phyloP scores from a whole-genome alignment of 92 coral and sea anemone species.

The Parazoanthus darwini region DNA sequence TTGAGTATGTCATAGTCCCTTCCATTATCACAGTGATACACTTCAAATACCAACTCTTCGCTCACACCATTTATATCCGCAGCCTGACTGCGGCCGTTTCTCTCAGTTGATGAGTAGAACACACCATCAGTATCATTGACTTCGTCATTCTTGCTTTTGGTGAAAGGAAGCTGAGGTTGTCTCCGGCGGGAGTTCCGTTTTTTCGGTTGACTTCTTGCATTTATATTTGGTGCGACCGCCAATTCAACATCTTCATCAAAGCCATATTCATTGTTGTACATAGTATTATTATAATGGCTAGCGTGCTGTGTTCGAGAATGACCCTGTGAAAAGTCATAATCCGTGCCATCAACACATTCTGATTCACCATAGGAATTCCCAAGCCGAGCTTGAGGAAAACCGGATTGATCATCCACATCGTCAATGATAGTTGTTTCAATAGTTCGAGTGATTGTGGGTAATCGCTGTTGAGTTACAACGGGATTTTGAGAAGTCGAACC shows the following conservation, averaged over 20 bases:
- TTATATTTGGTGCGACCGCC: neutral
- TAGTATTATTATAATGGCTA: neutral
- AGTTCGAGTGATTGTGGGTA: slow-evolving; percentile 22
- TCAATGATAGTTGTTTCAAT: slow-evolving; percentile 24
- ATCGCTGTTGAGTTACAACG: neutral
- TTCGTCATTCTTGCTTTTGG: neutral
- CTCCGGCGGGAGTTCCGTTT: neutral
- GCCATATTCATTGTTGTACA: slow-evolving; percentile 27
- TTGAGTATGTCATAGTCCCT: slow-evolving; percentile 70
- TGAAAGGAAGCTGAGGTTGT: neutral
- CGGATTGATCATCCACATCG: neutral
- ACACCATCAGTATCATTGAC: neutral
- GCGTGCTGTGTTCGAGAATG: slow-evolving; percentile 7
- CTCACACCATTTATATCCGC: neutral
- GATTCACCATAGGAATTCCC: slow-evolving; percentile 4
- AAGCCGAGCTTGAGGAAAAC: neutral
- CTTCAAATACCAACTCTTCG: slow-evolving; percentile 76
- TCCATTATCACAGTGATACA: slow-evolving; percentile 62
- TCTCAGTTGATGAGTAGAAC: neutral
- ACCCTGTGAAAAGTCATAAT: neutral
- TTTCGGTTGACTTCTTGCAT: neutral
- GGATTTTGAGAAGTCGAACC: neutral
- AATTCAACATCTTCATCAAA: slow-evolving; percentile 25
- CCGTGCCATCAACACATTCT: neutral
- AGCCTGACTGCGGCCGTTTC: neutral